Base-by-base conservation (phyloP, 2,797 vertebrate genomes). In the Phaenicophaeus curvirostris region DNA sequence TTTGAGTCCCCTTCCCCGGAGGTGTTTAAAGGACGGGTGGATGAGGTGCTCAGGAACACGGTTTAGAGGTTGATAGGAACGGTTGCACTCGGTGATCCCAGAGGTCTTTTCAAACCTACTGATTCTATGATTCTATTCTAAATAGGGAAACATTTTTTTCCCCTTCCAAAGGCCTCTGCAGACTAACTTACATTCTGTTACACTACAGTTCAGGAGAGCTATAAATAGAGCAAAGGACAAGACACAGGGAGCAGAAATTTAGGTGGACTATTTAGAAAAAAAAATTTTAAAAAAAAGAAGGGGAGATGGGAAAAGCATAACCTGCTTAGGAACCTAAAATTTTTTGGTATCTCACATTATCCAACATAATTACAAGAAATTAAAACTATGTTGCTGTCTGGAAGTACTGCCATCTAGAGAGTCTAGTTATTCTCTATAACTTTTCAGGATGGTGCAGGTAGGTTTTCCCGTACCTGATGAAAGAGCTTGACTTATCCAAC, bases 221-320 rank as follows among this genome's bases (percentile, higher is more conserved):
- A 67, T 28, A 77, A 85, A 65, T 12, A 80, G 28, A 92, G 31
- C 13, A 57, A 82, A 89, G 31, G 48, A 54, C 8, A 79, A 83
- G 44, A 75, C 25, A 3, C 28, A 92, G 85, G 85, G 4, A 87
- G 35, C 2, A 0, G 24, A 91, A 85, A 68, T 75, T 59, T n/a
- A 67, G 33, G 62, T 8, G 53, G 19, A 91, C 59, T 24, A 23
- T 33, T 87, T 68, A 66, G 17, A 42, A 85, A 81, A 72, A 72
- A 48, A 12, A 28, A n/a, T 42, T 68, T 8, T 14, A 19, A 10
- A n/a, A 48, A 31, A 50, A n/a, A 17, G 20, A 28, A 4, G 15
- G 33, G 4, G 15, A 30, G 15, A 51, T 16, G 6, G 6, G 2
- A 4, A 18, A 33, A 4, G 1, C 7, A 41, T 27, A 65, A 27